These are phyloP conservation scores for Leptinotarsa defecta DNA, from an alignment of 1,140 invertebrate genomes.

Conservation along the genomic window DNA sequence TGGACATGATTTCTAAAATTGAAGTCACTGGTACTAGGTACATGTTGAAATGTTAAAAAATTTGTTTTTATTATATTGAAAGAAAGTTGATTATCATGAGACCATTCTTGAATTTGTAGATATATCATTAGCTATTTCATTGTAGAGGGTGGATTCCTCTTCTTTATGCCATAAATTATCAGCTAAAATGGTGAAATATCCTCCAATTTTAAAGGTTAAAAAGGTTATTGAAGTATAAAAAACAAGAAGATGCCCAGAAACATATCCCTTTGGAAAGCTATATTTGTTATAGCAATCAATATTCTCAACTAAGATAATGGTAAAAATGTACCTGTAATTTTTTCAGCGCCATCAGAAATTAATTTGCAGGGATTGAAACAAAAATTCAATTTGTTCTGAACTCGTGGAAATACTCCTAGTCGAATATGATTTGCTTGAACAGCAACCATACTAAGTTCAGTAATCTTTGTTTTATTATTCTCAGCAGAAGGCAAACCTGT, in stretches of 20 bases:
- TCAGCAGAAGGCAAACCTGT: slow-evolving; percentile 64
- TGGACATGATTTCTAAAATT: too few relatives aligned
- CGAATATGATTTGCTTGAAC: slow-evolving; percentile 58
- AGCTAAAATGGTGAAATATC: too few relatives aligned
- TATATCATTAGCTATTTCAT: too few relatives aligned
- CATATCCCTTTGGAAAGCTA: not conserved
- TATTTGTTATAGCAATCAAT: not conserved
- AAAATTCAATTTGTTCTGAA: slow-evolving; percentile 67
- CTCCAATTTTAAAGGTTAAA: too few relatives aligned
- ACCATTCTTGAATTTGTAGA: too few relatives aligned
- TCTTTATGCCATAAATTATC: too few relatives aligned
- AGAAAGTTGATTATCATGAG: too few relatives aligned
- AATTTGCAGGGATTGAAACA: slow-evolving; percentile 64
- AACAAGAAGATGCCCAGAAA: too few relatives aligned
- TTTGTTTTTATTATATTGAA: too few relatives aligned
- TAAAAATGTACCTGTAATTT: slow-evolving; percentile 60
- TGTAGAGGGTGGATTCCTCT: too few relatives aligned
- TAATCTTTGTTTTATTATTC: slow-evolving; percentile 63
- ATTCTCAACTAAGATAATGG: not conserved
- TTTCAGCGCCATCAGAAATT: slow-evolving; percentile 57
- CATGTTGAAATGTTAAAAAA: too few relatives aligned
- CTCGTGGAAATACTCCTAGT: slow-evolving; percentile 57
- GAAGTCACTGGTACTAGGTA: too few relatives aligned
- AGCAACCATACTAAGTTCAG: slow-evolving; percentile 64
- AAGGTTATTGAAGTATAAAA: not conserved